Evolutionary conservation across 1,140 invertebrate species (phyloP).

Genomic region (Polyergus mexicanus): DNA sequence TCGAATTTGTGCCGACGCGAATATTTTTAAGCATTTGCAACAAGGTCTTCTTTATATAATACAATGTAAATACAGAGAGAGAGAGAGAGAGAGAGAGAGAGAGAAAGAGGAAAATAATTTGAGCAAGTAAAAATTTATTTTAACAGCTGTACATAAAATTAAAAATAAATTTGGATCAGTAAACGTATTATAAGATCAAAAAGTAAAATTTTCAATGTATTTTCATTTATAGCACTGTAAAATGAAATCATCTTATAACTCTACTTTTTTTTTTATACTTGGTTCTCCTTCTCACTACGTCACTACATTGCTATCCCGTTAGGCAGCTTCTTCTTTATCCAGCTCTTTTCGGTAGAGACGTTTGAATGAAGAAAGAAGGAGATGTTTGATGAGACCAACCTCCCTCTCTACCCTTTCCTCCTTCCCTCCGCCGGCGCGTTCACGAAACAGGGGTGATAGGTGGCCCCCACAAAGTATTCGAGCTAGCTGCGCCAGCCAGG

Average conservation of each 20-base stretch:
- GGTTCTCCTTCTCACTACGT: not conserved
- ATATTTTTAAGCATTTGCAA: constrained; percentile 7
- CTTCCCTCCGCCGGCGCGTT: not conserved
- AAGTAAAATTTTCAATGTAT: not conserved
- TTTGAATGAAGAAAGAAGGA: constrained; percentile 42
- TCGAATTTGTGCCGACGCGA: constrained; percentile 36
- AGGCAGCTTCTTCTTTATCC: not conserved
- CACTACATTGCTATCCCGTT: constrained; percentile 17
- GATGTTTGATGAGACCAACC: constrained; percentile 42
- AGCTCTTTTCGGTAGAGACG: constrained; percentile 8
- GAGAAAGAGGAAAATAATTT: not conserved
- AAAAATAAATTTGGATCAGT: not conserved
- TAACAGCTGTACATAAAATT: not conserved
- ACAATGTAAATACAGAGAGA: not conserved
- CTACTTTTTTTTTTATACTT: constrained; percentile 15
- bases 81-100: not conserved
- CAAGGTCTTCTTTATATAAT: not conserved
- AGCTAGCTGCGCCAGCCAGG: constrained; percentile 68
- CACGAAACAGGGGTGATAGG: constrained; percentile 43
- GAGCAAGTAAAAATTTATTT: not conserved
- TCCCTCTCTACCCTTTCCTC: not conserved
- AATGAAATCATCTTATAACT: not conserved
- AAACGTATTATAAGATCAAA: not conserved
- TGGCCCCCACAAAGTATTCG: constrained; percentile 70
- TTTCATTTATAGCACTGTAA: not conserved